A percentile compares a stretch with the other conserved stretches of the same genome.
Evolutionary conservation across 2,797 vertebrate species (phyloP).

Genomic region (Anas flavirostris): DNA sequence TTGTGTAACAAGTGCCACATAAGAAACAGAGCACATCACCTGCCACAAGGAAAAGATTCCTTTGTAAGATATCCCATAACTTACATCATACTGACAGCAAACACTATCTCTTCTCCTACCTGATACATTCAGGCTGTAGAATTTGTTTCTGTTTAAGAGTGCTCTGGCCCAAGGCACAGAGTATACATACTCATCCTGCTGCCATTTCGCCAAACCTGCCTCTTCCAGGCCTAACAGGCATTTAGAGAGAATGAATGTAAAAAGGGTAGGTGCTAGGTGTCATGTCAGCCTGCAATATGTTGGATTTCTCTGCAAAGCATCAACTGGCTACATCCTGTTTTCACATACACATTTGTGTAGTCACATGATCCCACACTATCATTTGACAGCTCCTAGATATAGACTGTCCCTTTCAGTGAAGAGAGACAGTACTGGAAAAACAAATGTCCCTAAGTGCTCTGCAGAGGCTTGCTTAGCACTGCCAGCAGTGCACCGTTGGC

Average conservation of each 20-base stretch:
- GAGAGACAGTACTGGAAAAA: neutral
- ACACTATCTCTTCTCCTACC: neutral
- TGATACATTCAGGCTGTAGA: neutral
- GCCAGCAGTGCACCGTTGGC: neutral
- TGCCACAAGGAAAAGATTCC: neutral
- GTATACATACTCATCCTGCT: neutral
- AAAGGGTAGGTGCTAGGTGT: neutral
- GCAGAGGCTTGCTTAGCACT: neutral
- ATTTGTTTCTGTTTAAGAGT: neutral
- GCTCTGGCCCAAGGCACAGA: neutral
- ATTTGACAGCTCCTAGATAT: neutral
- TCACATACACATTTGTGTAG: neutral
- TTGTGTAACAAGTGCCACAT: neutral
- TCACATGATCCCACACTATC: fast-evolving
- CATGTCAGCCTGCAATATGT: neutral
- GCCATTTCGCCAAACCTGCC: neutral
- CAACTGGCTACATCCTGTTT: neutral
- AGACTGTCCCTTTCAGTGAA: neutral
- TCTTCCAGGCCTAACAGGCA: neutral
- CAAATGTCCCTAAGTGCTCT: neutral
- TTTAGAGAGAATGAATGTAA: neutral
- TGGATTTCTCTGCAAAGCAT: neutral
- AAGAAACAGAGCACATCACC: neutral
- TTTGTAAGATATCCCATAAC: neutral
- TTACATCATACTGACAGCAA: neutral